Evolutionary conservation across 2,888 invertebrate genomes (phyloP), one percentile per base, ranked within the genome.

Genomic region (Amiota minor): DNA sequence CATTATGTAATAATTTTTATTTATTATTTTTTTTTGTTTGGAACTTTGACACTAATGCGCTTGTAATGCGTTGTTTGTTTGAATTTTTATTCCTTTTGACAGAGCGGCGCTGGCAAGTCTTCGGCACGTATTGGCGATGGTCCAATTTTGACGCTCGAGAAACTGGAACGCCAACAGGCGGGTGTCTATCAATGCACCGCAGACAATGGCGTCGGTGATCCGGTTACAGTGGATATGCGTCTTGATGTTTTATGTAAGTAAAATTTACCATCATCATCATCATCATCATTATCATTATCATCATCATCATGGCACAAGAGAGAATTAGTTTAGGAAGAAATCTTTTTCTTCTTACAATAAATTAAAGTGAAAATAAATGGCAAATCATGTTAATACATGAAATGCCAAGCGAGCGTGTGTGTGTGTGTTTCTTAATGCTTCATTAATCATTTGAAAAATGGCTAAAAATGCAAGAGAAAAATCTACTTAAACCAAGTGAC

Each of bases 161-260:
- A 93, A 70, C 89, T 93, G 77, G 93, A 93, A 88, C 88, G 93
- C 11, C 91, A 91, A 73, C 92, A 93, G 85, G 92, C 93, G 72
- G 93, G 93, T 9, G 91, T 92, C 65, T 94, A 93, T 90, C 92
- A 93, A 55, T 93, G 93, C 81, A 93, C 92, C 10, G 93, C 93
- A 10, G 93, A 93, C 88, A 93, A 93, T 80, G 93, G 93, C 12
- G 93, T 94, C 16, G 93, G 93, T 0, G 92, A 93, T 45, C 92
- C 93, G 1, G 91, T 93, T 9, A 92, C 92, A n/a, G 92, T 92
- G 0, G 92, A 93, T 87, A 93, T 94, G 88, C 91, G 92, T 77
- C 89, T 93, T 68, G 93, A 93, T 90, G 93, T 93, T 23, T 87
- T 93, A 20, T 93, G 93, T 93, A 84, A 93, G 93, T 92, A 77